These are phyloP conservation scores for Camptogramma bilineatum DNA, from an alignment of 2,888 invertebrate genomes.

Conservation along the genomic window DNA sequence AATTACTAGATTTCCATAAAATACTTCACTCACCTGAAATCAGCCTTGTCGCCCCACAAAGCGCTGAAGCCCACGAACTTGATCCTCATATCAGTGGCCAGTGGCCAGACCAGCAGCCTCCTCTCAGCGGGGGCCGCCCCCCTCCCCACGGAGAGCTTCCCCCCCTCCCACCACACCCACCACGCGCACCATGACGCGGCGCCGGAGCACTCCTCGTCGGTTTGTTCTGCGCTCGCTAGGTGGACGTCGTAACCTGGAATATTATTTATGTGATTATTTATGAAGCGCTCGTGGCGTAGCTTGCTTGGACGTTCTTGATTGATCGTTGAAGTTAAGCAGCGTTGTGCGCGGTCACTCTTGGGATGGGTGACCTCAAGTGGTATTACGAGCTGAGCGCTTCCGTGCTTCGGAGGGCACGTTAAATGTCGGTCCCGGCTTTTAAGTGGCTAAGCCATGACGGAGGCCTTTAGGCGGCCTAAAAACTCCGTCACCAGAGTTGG, in stretches of 20 bases:
- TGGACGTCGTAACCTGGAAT: constrained; percentile 87
- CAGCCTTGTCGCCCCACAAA: constrained; percentile 87
- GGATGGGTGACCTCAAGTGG: no score
- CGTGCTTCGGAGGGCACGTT: no score
- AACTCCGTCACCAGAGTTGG: no score
- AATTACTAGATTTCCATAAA: no score
- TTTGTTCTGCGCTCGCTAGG: constrained; percentile 85
- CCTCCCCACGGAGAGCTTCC: constrained; percentile 83
- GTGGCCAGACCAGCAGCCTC: constrained; percentile 86
- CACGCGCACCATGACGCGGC: constrained; percentile 85
- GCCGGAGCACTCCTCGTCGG: constrained; percentile 80
- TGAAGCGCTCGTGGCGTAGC: no score
- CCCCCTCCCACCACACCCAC: constrained; percentile 89
- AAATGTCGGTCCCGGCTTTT: no score
- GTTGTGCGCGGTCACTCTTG: no score
- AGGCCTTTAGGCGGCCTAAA: no score
- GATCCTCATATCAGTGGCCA: constrained; percentile 86
- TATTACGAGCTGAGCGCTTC: no score
- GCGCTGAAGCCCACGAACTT: constrained; percentile 88
- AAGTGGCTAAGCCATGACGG: no score
- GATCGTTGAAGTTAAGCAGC: no score
- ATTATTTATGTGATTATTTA: neutral
- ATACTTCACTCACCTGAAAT: constrained; percentile 86
- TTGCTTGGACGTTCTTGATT: no score
- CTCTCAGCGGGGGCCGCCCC: constrained; percentile 85